These are phyloP conservation scores for Scytalopus superciliaris DNA, from an alignment of 2,113 vertebrate species.

Conservation along the genomic window DNA sequence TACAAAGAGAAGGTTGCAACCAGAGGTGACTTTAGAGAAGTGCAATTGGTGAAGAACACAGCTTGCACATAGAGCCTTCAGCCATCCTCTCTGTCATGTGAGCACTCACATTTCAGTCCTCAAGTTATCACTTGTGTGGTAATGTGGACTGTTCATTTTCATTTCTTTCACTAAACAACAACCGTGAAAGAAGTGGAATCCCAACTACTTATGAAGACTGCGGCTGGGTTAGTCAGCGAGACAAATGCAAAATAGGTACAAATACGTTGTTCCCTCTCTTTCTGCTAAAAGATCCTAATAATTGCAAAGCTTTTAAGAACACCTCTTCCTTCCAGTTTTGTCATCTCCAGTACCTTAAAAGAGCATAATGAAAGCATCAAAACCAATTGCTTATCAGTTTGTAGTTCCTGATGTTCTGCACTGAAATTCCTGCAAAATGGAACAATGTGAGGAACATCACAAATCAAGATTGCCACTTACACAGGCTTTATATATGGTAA, in stretches of 20 bases:
- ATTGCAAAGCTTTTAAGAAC: not conserved
- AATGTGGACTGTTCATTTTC: not conserved
- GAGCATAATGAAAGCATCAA: not conserved
- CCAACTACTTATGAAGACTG: not conserved
- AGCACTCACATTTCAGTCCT: not conserved
- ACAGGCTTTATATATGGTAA: not conserved
- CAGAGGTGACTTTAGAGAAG: not conserved
- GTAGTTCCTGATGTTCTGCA: not conserved
- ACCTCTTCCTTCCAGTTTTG: not conserved
- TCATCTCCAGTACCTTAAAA: not conserved
- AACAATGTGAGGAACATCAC: not conserved
- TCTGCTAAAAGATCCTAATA: not conserved
- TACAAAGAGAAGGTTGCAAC: not conserved
- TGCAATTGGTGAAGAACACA: not conserved
- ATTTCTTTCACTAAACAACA: not conserved
- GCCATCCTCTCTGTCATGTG: accelerated
- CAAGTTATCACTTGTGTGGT: not conserved
- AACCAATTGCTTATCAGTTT: not conserved
- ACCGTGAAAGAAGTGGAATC: not conserved
- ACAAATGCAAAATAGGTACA: not conserved
- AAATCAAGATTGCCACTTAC: not conserved
- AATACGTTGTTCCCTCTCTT: not conserved
- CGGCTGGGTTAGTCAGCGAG: not conserved
- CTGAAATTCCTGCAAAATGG: not conserved
- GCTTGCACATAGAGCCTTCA: not conserved